Percentiles rank a stretch among this genome's conserved stretches.
Conservation (phyloP, 1,140 invertebrate genomes). For the Zaprionus taronus region DNA sequence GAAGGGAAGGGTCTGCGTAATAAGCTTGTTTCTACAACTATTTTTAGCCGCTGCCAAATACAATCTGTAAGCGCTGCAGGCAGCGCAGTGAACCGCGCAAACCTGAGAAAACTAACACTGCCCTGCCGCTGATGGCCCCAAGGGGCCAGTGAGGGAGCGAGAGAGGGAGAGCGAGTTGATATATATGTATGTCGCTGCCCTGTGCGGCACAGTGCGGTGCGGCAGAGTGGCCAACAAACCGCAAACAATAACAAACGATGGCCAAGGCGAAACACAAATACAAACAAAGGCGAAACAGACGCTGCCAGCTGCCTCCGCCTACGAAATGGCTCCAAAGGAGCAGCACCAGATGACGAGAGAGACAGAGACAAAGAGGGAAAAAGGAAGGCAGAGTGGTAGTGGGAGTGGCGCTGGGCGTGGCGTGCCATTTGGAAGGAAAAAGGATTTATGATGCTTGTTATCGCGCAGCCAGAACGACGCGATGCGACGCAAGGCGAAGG, state of each 20-base stretch:
- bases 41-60: slow-evolving; percentile 27
- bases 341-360: slow-evolving; percentile 10
- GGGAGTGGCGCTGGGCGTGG: slow-evolving; percentile 31
- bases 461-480: slow-evolving; percentile 62
- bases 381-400: background rate
- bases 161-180: slow-evolving; percentile 42
- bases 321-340: slow-evolving; percentile 44
- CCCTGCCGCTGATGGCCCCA: slow-evolving; percentile 1
- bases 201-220: background rate
- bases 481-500: slow-evolving; percentile 20
- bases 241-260: slow-evolving; percentile 82
- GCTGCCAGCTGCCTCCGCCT: slow-evolving; percentile 42
- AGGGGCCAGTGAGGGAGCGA: background rate
- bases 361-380: background rate
- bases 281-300: slow-evolving; percentile 69
- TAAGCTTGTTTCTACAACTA: slow-evolving; percentile 24
- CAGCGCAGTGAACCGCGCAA: slow-evolving; percentile 39
- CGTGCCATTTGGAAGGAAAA: slow-evolving; percentile 72
- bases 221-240: slow-evolving; percentile 62
- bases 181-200: slow-evolving; percentile 46
- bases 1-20: background rate
- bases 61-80: slow-evolving; percentile 39
- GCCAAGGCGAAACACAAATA: slow-evolving; percentile 50
- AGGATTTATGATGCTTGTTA: slow-evolving; percentile 82
- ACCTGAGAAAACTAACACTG: slow-evolving; percentile 44